Evolutionary conservation across 2,113 vertebrate genomes (phyloP), one percentile per base, ranked within the genome.

Genomic region (Peucedramus taeniatus): DNA sequence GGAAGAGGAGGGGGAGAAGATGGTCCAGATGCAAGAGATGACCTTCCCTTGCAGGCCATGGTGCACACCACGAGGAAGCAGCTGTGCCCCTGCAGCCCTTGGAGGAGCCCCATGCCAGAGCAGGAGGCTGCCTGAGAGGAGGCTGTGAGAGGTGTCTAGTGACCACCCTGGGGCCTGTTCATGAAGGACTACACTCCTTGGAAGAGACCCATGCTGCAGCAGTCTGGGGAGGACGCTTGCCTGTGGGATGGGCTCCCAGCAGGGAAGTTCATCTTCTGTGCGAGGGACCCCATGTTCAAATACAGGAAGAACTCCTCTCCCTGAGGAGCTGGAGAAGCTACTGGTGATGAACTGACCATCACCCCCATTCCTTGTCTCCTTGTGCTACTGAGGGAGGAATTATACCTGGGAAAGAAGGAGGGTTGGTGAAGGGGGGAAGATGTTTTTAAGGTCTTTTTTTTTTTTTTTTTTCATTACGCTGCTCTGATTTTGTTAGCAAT

Each of bases 81-180:
- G 37, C 45, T 51, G 26, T 51, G 37, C 8, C 31, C 24, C 31
- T 13, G 10, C 15, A 51, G 37, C 31, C 10, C 22, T 3, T 13
- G 7, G 17, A 61, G 9, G 5, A 54, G 9, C 4, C 33, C 22
- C 17, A 31, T 0, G 0, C 11, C 1, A 2, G 17, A 72, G 33
- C 7, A 53, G 16, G 16, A 3, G 9, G 5, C 35, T 53, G 17
- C 17, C 27, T 53, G 57, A 61, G 47, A 31, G 47, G 11, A 27
- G 68, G 33, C 57, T 83, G 22, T 63, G 39, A 8, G 13, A 44
- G 8, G 16, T 7, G 9, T 59, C 40, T 14, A 42, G 49, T 28
- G 23, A 23, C 12, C 40, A n/a, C 0, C 0, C 28, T 45, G n/a
- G 23, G 31, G 23, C 28, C 19, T 65, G 18, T 47, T 28, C 2